Conservation (phyloP, 2,797 vertebrate species). For the Emydoidea blandingii region DNA sequence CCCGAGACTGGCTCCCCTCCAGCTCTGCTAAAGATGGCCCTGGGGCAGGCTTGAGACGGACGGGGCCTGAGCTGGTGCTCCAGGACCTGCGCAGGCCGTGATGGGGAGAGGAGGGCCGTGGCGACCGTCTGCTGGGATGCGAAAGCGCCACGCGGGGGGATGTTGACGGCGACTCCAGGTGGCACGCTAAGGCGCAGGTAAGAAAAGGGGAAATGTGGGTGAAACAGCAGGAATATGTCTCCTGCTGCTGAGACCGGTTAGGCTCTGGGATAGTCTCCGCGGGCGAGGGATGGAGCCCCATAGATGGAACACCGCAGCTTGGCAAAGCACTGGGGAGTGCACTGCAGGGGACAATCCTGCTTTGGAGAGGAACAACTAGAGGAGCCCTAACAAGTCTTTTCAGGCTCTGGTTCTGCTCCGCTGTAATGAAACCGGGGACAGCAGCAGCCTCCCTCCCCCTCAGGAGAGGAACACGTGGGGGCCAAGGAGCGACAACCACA, state of each 20-base stretch:
- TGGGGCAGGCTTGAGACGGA: too few relatives aligned
- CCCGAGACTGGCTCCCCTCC: neutral
- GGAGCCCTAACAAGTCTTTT: neutral
- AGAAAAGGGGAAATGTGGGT: neutral
- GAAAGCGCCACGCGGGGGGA: neutral
- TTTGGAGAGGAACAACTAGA: neutral
- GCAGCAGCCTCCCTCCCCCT: neutral
- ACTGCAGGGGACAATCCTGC: neutral
- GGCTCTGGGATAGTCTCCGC: neutral
- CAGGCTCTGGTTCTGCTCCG: neutral
- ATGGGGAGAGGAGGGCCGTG: neutral
- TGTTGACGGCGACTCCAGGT: neutral
- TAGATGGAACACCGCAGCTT: neutral
- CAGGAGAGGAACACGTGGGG: neutral
- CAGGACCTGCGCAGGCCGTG: neutral
- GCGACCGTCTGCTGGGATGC: neutral
- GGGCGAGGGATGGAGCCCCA: neutral
- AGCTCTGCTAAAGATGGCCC: neutral
- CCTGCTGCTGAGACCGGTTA: neutral
- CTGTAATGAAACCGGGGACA: neutral
- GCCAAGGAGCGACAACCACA: neutral
- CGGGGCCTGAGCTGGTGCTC: neutral
- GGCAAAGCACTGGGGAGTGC: neutral
- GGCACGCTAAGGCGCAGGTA: neutral
- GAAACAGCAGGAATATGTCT: neutral